Evolutionary conservation across 2,113 vertebrate genomes (phyloP).

Genomic region (Lepus americanus): DNA sequence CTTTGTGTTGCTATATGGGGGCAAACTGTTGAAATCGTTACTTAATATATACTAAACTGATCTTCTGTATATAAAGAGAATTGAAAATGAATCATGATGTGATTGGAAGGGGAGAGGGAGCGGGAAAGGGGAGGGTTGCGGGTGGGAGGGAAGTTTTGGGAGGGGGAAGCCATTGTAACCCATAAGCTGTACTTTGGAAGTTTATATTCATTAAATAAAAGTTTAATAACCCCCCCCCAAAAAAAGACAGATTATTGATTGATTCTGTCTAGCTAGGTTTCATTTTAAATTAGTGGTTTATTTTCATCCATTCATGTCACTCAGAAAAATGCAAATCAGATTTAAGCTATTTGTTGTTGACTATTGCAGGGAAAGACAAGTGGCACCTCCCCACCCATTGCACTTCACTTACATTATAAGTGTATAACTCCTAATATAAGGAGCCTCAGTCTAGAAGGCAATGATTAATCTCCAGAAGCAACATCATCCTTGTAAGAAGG

Average conservation of each 20-base stretch:
- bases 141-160: too few species aligned
- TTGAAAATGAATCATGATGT: too few species aligned
- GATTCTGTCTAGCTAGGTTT: background rate
- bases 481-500: background rate
- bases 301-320: constrained; percentile 55
- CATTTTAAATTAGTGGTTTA: constrained; percentile 62
- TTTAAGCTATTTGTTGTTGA: constrained; percentile 38
- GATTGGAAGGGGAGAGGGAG: too few species aligned
- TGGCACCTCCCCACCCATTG: accelerated
- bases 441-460: background rate
- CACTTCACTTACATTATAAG: background rate
- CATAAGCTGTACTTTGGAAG: too few species aligned
- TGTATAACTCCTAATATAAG: background rate
- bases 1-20: too few species aligned
- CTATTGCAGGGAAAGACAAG: constrained; percentile 31
- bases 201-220: too few species aligned
- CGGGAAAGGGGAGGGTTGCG: too few species aligned
- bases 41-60: too few species aligned
- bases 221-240: too few species aligned
- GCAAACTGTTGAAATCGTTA: too few species aligned
- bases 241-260: constrained; percentile 48
- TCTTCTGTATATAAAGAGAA: too few species aligned
- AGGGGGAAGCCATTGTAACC: too few species aligned
- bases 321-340: constrained; percentile 50
- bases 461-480: background rate